Conservation (phyloP, 2,888 invertebrate genomes). For the Physocephala rufipes region DNA sequence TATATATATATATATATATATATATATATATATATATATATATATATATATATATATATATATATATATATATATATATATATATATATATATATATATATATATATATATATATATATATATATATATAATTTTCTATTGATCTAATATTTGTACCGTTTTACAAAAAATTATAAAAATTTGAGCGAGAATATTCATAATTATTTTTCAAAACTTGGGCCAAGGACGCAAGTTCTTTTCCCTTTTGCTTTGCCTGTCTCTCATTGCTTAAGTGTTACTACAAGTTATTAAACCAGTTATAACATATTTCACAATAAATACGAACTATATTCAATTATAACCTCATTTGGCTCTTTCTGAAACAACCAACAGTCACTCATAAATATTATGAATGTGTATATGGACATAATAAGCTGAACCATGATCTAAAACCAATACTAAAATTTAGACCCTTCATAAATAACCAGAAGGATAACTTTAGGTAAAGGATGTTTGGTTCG, state of each 20-base stretch:
- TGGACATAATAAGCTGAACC: no score
- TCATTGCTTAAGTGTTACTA: no score
- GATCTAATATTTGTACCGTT: no score
- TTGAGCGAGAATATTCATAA: conserved; percentile 15
- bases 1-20: no score
- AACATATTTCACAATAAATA: conserved; percentile 29
- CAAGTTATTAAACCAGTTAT: conserved; percentile 31
- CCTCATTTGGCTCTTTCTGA: conserved; percentile 18
- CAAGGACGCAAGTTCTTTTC: not conserved
- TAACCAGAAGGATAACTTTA: conserved; percentile 29
- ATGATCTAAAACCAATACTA: conserved; percentile 6
- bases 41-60: no score
- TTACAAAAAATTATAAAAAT: not conserved
- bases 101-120: no score
- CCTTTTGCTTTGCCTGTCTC: no score
- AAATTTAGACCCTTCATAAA: conserved; percentile 25
- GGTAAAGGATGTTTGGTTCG: not conserved
- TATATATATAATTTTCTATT: no score
- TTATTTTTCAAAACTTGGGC: conserved; percentile 10
- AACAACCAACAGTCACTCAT: not conserved
- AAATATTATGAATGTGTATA: no score
- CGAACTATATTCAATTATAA: conserved; percentile 25
- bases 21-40: no score
- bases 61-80: no score
- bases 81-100: no score